Evolutionary conservation across 2,113 vertebrate genomes (phyloP).

Genomic region (Phoenicopterus ruber): DNA sequence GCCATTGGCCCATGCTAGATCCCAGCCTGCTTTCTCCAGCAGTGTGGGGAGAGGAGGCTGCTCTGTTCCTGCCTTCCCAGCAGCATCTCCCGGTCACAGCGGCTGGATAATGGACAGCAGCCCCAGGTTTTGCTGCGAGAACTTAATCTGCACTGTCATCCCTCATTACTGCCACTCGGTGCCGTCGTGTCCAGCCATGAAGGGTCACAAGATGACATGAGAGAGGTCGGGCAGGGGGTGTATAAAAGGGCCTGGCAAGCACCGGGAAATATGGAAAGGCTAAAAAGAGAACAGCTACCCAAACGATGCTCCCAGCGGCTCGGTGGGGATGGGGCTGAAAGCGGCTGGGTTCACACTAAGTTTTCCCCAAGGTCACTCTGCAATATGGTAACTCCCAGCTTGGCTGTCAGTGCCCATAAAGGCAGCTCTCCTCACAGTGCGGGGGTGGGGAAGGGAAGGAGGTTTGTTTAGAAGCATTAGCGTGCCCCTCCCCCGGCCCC

Average conservation of each 20-base stretch:
- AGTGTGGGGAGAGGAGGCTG: not conserved
- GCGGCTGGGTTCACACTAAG: constrained; percentile 52
- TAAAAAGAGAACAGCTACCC: constrained; percentile 14
- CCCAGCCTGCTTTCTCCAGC: not conserved
- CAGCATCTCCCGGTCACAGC: not conserved
- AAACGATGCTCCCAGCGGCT: constrained; percentile 10
- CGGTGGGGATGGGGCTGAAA: constrained; percentile 19
- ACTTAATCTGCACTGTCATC: constrained; percentile 9
- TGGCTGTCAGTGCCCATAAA: constrained; percentile 65
- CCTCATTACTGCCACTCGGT: constrained; percentile 21
- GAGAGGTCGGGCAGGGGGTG: not conserved
- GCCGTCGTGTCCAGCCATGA: constrained; percentile 45
- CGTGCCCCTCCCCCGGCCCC: constrained; percentile 72
- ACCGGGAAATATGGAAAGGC: not conserved
- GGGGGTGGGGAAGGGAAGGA: constrained; percentile 59
- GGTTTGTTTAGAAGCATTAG: constrained; percentile 83
- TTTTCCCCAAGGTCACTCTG: constrained; percentile 68
- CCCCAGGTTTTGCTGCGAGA: not conserved
- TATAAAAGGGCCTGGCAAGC: not conserved
- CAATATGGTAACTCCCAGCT: constrained; percentile 70
- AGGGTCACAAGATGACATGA: constrained; percentile 42
- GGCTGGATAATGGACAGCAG: not conserved
- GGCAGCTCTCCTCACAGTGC: constrained; percentile 54
- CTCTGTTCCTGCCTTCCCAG: not conserved
- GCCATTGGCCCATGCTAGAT: not conserved